phyloP scores from a whole-genome alignment of 2,113 vertebrate species.

The Candoia aspera region DNA sequence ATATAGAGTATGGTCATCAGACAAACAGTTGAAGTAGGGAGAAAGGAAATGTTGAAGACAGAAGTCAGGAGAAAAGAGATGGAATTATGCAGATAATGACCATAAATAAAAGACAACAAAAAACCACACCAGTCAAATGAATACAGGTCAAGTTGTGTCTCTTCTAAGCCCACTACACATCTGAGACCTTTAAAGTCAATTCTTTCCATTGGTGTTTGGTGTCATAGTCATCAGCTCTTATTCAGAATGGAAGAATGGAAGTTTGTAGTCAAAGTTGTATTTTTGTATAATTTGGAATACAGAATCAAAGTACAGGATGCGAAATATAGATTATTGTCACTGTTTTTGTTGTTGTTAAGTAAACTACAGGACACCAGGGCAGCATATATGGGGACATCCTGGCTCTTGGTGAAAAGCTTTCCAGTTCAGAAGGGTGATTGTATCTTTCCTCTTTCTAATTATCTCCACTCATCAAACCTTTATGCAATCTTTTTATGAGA shows the following conservation, averaged over 20 bases:
- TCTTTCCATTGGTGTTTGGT: neutral
- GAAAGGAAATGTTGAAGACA: too few species aligned
- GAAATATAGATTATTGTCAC: constrained; percentile 52
- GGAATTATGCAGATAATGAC: too few species aligned
- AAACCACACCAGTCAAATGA: too few species aligned
- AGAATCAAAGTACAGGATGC: constrained; percentile 35
- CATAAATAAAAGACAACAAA: too few species aligned
- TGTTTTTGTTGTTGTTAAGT: neutral
- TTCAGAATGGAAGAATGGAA: neutral
- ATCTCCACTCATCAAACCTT: neutral
- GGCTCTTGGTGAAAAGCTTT: constrained; percentile 50
- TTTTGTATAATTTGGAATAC: neutral
- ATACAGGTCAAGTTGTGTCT: too few species aligned
- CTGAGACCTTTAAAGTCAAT: too few species aligned
- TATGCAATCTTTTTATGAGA: neutral
- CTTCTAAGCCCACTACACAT: too few species aligned
- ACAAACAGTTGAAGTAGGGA: too few species aligned
- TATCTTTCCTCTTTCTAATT: neutral
- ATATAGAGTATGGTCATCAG: too few species aligned
- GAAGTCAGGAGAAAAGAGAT: too few species aligned
- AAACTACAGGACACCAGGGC: constrained; percentile 37
- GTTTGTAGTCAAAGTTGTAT: neutral
- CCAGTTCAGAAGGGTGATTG: neutral
- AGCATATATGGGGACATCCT: constrained; percentile 40
- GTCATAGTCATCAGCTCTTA: neutral